Percentiles rank a stretch among this genome's conserved stretches.
Evolutionary conservation across 2,113 vertebrate genomes (phyloP).

Genomic region (Serranochromis macrocephalus): DNA sequence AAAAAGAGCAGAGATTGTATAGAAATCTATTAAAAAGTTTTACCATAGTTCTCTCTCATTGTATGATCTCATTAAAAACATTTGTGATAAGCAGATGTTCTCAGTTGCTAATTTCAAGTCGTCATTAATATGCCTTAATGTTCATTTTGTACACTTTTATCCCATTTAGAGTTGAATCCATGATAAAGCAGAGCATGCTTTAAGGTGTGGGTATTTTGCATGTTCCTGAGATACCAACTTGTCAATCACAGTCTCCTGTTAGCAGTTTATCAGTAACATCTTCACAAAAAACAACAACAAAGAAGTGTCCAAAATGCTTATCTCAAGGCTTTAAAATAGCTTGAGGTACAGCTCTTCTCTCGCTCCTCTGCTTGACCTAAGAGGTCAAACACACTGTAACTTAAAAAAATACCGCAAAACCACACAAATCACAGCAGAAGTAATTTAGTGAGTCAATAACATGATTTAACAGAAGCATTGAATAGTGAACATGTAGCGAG

Average conservation of each 20-base stretch:
- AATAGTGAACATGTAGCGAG: not conserved
- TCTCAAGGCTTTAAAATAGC: not conserved
- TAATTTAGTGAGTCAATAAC: not conserved
- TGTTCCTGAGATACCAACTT: not conserved
- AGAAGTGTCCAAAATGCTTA: not conserved
- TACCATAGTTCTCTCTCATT: too few relatives aligned
- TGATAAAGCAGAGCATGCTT: not conserved
- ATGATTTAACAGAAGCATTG: not conserved
- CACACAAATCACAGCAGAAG: not conserved
- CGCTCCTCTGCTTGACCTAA: not conserved
- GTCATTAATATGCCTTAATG: not conserved
- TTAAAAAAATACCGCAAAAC: accelerated
- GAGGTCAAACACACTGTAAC: not conserved
- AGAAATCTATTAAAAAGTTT: not conserved
- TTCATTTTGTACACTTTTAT: not conserved
- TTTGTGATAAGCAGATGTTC: not conserved
- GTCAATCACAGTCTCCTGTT: not conserved
- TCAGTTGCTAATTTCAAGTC: not conserved
- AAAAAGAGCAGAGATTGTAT: not conserved
- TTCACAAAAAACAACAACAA: not conserved
- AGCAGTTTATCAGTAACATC: not conserved
- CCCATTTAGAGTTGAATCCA: not conserved
- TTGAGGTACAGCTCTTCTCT: not conserved
- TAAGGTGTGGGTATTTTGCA: not conserved
- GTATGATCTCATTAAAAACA: not conserved